Evolutionary conservation across 1,140 invertebrate genomes (phyloP).

Genomic region (Melanaphis sacchari): DNA sequence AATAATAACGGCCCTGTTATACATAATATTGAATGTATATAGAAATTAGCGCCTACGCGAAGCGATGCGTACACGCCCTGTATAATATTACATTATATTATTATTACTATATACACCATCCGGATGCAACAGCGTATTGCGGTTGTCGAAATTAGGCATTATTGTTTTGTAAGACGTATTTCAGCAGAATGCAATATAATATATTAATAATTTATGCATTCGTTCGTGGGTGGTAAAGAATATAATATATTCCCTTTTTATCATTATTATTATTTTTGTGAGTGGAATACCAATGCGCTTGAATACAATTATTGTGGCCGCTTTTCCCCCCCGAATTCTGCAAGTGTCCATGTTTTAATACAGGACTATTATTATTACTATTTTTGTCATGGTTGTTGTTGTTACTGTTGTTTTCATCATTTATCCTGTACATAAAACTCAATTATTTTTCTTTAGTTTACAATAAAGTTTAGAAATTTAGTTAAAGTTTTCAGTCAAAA

Average conservation of each 20-base stretch:
- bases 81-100: not conserved
- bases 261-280: not conserved
- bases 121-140: not conserved
- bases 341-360: not conserved
- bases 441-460: not conserved
- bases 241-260: not conserved
- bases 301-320: not conserved
- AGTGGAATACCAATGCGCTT: not conserved
- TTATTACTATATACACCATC: not conserved
- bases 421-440: too few relatives aligned
- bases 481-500: not conserved
- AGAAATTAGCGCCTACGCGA: slow-evolving; percentile 23
- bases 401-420: not conserved
- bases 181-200: not conserved
- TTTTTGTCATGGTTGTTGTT: not conserved
- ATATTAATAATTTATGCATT: slow-evolving; percentile 26
- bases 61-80: not conserved
- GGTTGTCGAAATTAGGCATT: slow-evolving; percentile 26
- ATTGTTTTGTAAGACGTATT: slow-evolving; percentile 32
- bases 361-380: not conserved
- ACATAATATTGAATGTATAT: not conserved
- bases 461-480: not conserved
- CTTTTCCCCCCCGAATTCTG: not conserved
- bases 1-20: not conserved
- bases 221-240: not conserved